Evolutionary conservation across 1,140 invertebrate genomes (phyloP).

Genomic region (Calliphora vicina): DNA sequence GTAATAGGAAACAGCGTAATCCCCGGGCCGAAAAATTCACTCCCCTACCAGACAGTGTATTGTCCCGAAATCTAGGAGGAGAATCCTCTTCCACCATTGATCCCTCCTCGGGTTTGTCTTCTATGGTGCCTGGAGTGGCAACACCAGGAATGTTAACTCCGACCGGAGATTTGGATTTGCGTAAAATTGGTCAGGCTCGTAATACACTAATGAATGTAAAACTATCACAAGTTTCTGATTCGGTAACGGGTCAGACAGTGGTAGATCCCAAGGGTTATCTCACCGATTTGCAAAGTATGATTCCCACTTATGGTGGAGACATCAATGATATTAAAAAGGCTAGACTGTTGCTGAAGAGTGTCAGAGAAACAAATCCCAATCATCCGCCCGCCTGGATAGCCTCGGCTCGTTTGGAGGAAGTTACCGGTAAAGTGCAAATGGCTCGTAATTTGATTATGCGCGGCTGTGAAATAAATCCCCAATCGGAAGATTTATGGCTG

Average conservation of each 20-base stretch:
- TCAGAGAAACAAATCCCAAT: slow-evolving; percentile 98
- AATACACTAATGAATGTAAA: slow-evolving; percentile 99
- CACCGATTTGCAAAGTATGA: slow-evolving; percentile 98
- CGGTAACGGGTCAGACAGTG: slow-evolving; percentile 98
- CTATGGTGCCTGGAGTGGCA: slow-evolving; percentile 81
- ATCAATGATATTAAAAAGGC: slow-evolving; percentile 99
- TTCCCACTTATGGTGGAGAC: slow-evolving; percentile 97
- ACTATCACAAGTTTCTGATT: slow-evolving; percentile 97
- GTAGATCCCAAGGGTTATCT: slow-evolving; percentile 99
- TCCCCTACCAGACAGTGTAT: slow-evolving; percentile 94
- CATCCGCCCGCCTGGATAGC: slow-evolving; percentile 99
- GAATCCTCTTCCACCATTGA: slow-evolving; percentile 85
- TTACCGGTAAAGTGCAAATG: slow-evolving; percentile 98
- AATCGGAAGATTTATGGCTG: slow-evolving; percentile 97
- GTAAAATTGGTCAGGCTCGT: slow-evolving; percentile 98
- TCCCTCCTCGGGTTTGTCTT: slow-evolving; percentile 83
- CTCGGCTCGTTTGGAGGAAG: slow-evolving; percentile 97
- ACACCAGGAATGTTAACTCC: slow-evolving; percentile 82
- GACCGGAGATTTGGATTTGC: slow-evolving; percentile 90
- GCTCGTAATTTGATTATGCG: slow-evolving; percentile 98
- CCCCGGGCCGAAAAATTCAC: slow-evolving; percentile 96
- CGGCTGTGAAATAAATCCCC: slow-evolving; percentile 93
- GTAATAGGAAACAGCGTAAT: slow-evolving; percentile 96
- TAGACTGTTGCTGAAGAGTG: slow-evolving; percentile 93
- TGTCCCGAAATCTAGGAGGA: slow-evolving; percentile 89